phyloP scores from a whole-genome alignment of 2,888 invertebrate genomes.

The Cryptocheilus praepositus region DNA sequence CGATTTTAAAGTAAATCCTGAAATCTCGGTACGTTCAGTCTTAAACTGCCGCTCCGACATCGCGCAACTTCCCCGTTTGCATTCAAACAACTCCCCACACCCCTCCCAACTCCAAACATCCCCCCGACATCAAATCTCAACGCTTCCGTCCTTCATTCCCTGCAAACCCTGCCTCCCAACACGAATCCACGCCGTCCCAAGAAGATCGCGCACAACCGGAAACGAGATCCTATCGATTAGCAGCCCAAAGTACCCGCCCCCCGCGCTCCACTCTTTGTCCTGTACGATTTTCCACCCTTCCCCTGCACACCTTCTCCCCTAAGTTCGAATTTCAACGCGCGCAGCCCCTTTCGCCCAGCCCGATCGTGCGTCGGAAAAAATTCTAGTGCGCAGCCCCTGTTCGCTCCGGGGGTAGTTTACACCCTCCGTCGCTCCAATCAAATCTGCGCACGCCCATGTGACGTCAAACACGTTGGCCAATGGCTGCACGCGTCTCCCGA shows the following conservation, averaged over 20 bases:
- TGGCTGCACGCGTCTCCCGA: slow-evolving; percentile 32
- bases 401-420: slow-evolving; percentile 39
- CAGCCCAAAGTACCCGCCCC: slow-evolving; percentile 22
- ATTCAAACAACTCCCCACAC: too few relatives aligned
- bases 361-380: too few relatives aligned
- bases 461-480: slow-evolving; percentile 69
- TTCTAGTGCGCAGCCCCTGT: not conserved
- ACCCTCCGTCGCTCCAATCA: slow-evolving; percentile 61
- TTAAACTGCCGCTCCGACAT: too few relatives aligned
- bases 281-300: not conserved
- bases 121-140: too few relatives aligned
- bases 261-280: not conserved
- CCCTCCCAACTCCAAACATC: too few relatives aligned
- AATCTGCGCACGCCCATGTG: slow-evolving; percentile 63
- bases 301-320: slow-evolving; percentile 34
- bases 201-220: not conserved
- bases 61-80: too few relatives aligned
- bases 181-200: too few relatives aligned
- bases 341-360: too few relatives aligned
- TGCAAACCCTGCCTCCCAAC: too few relatives aligned
- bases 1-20: too few relatives aligned
- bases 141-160: too few relatives aligned
- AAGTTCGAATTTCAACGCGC: slow-evolving; percentile 1
- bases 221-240: slow-evolving; percentile 53
- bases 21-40: too few relatives aligned